Evolutionary conservation across 2,113 vertebrate genomes (phyloP).

Genomic region (Polypterus bichir): DNA sequence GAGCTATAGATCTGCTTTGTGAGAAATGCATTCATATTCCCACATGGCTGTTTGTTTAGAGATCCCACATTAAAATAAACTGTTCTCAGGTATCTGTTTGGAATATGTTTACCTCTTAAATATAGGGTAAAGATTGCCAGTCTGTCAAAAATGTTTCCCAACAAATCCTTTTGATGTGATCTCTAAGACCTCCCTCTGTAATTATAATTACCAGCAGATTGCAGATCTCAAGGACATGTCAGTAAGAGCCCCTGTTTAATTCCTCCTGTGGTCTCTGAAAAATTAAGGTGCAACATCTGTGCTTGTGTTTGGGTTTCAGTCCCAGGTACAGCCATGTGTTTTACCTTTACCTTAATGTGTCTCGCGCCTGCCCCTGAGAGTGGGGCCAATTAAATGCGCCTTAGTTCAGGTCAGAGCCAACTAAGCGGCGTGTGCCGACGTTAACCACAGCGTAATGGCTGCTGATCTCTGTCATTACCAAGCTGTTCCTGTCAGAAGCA

Average conservation of each 20-base stretch:
- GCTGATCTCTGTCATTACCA: conserved; percentile 61
- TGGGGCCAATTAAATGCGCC: conserved; percentile 55
- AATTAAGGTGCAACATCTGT: conserved; percentile 55
- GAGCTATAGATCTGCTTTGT: too few relatives aligned
- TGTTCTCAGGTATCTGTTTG: conserved; percentile 2
- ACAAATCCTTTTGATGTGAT: conserved; percentile 2
- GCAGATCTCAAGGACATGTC: conserved; percentile 20
- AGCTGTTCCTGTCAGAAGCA: conserved; percentile 63
- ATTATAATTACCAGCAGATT: conserved; percentile 13
- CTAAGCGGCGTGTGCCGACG: conserved; percentile 40
- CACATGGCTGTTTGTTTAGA: conserved; percentile 3
- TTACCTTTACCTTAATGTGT: conserved; percentile 46
- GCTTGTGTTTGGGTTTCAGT: conserved; percentile 38
- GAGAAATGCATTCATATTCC: background rate
- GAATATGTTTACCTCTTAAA: conserved; percentile 2
- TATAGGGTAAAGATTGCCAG: conserved; percentile 1
- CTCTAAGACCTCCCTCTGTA: background rate
- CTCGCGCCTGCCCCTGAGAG: conserved; percentile 43
- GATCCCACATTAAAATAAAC: background rate
- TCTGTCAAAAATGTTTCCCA: conserved; percentile 3
- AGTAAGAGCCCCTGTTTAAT: conserved; percentile 21
- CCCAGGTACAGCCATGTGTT: conserved; percentile 61
- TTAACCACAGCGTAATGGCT: conserved; percentile 56
- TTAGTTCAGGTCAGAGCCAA: conserved; percentile 26
- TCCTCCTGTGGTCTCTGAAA: conserved; percentile 27